Conservation (phyloP, 1,140 invertebrate genomes). For the Cydia strobilella region DNA sequence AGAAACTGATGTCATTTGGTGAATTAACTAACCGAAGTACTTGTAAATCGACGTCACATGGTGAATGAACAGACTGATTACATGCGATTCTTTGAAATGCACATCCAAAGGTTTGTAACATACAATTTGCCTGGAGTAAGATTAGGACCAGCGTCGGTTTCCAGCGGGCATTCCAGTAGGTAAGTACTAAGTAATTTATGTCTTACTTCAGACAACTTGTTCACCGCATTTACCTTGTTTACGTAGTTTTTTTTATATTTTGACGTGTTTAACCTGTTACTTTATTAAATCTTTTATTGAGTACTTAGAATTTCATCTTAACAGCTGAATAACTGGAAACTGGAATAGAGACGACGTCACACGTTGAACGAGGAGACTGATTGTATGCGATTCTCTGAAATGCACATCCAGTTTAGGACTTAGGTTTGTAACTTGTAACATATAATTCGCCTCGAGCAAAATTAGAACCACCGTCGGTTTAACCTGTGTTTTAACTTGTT, state of each 20-base stretch:
- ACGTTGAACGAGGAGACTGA: background rate
- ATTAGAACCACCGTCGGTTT: background rate
- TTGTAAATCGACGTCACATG: background rate
- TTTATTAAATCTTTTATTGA: no score
- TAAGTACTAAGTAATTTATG: no score
- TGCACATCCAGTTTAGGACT: no score
- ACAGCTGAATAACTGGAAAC: no score
- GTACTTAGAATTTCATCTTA: no score
- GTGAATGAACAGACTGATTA: background rate
- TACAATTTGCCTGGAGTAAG: background rate
- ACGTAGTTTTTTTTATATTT: no score
- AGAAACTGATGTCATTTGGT: background rate
- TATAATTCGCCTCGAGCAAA: background rate
- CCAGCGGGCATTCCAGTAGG: no score
- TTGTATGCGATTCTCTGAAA: background rate
- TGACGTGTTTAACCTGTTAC: no score
- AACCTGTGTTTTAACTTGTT: no score
- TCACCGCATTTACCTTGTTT: no score
- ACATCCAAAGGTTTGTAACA: background rate
- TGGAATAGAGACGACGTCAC: background rate
- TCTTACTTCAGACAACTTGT: no score
- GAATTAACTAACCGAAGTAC: constrained; percentile 1
- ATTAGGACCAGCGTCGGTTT: background rate
- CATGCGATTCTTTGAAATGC: background rate
- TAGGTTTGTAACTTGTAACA: background rate